A percentile compares a stretch with the other conserved stretches of the same genome.
phyloP scores from a whole-genome alignment of 2,113 vertebrate species.

The Gila orcuttii region DNA sequence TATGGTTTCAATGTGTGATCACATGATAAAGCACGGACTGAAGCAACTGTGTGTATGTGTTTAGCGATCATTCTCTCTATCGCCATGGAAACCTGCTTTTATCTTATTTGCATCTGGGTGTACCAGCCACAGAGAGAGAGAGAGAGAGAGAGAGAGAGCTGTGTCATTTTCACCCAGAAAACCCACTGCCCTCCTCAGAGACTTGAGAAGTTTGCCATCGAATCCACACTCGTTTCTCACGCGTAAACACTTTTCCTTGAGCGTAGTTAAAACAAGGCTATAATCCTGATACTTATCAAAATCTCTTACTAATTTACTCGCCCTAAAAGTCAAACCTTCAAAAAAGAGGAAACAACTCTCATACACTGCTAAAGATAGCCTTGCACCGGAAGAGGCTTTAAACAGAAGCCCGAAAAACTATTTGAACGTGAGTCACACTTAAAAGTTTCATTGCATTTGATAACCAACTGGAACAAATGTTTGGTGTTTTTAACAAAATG shows the following conservation, averaged over 20 bases:
- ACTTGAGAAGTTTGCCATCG: background rate
- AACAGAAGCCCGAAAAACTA: background rate
- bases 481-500: too few species aligned
- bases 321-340: background rate
- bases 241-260: background rate
- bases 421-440: background rate
- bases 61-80: slow-evolving; percentile 37
- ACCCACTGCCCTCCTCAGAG: slow-evolving; percentile 17
- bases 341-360: slow-evolving; percentile 69
- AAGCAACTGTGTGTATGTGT: slow-evolving; percentile 21
- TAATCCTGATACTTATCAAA: background rate
- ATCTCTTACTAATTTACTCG: background rate
- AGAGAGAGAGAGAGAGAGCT: slow-evolving; percentile 21
- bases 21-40: slow-evolving; percentile 24
- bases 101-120: slow-evolving; percentile 55
- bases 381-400: slow-evolving; percentile 69
- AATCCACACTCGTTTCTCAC: background rate
- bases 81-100: slow-evolving; percentile 52
- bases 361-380: slow-evolving; percentile 64
- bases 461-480: background rate
- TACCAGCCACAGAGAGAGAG: slow-evolving; percentile 26
- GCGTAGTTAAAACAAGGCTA: background rate
- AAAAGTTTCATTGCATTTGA: background rate
- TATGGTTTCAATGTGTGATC: slow-evolving; percentile 41
- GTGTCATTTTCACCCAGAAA: slow-evolving; percentile 26